Base-by-base conservation (phyloP, 2,888 invertebrate species). In the Thymelicus lineola region DNA sequence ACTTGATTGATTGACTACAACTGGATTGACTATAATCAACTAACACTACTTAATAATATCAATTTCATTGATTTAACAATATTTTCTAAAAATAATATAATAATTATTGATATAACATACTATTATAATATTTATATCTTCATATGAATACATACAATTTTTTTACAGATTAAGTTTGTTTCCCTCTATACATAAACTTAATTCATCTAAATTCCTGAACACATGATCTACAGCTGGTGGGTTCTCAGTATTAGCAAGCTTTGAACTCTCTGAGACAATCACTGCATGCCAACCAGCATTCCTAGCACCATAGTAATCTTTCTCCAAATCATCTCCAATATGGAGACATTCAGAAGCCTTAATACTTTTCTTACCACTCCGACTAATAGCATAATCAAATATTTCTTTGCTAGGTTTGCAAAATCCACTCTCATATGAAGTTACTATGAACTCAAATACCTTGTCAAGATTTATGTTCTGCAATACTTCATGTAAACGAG, bases 301-400 rank as follows among this genome's bases (percentile, higher is more conserved):
- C 76, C 84, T 94, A 0, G 98, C 98, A 1, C 97, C 98, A 28
- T 95, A 76, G 84, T 97, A 98, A 87, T 98, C 98, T 46, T 96
- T 94, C 42, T 94, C 87, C 2, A 96, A 82, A 74, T 96, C 95
- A 88, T 98, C 97, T 0, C 98, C 98, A 63, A 98, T 94, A 82
- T 98, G 98, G 4, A 98, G 84, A 66, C 97, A 96, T 79, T 97
- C 95, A 0, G 90, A 82, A 0, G 97, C 94, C 66, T 88, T 82
- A 0, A 95, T 77, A 55, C 85, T n/a, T n/a, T n/a, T 73, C 5
- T 79, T 69, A 12, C 90, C 86, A 7, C 95, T 94, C 67, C 81
- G 81, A 45, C 66, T 74, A 80, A 96, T 84, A 35, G 96, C 97
- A 80, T 91, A 82, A 73, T 95, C 78, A 81, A 98, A 98, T 78